These are phyloP conservation scores for Gymnothorax reevesii DNA, from an alignment of 2,797 vertebrate genomes.

Conservation along the genomic window DNA sequence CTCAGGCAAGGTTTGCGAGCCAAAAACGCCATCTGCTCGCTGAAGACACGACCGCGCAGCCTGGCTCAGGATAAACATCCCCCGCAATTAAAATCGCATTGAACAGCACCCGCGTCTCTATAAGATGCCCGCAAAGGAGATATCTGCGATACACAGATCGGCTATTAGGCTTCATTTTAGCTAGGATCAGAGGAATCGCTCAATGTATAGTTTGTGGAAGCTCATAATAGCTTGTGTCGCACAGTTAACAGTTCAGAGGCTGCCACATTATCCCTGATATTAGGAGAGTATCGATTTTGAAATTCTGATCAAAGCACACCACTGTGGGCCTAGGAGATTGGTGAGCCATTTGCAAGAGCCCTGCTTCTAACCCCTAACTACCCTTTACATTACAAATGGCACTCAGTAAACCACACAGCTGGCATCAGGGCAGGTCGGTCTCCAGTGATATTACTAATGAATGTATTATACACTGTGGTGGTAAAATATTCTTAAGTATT, in stretches of 20 bases:
- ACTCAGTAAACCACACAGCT: too few species aligned
- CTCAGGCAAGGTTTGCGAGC: constrained; percentile 48
- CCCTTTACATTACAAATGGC: neutral
- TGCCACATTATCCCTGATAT: neutral
- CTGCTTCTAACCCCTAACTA: neutral
- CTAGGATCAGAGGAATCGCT: neutral
- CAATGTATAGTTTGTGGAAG: neutral
- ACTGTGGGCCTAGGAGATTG: neutral
- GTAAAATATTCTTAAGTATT: too few species aligned
- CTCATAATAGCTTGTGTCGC: neutral
- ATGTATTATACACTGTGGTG: too few species aligned
- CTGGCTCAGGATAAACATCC: constrained; percentile 44
- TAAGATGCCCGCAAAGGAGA: neutral
- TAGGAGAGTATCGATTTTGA: neutral
- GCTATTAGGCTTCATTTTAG: neutral
- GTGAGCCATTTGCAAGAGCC: neutral
- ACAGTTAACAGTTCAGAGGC: constrained; percentile 11
- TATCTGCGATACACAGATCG: neutral
- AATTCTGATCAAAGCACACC: neutral
- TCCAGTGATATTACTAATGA: neutral
- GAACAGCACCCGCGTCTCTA: neutral
- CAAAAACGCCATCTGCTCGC: constrained; percentile 76
- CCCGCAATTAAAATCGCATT: constrained; percentile 24
- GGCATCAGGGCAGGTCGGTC: neutral
- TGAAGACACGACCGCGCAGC: constrained; percentile 65